Conservation (phyloP, 2,888 invertebrate genomes). For the Bombylius major region DNA sequence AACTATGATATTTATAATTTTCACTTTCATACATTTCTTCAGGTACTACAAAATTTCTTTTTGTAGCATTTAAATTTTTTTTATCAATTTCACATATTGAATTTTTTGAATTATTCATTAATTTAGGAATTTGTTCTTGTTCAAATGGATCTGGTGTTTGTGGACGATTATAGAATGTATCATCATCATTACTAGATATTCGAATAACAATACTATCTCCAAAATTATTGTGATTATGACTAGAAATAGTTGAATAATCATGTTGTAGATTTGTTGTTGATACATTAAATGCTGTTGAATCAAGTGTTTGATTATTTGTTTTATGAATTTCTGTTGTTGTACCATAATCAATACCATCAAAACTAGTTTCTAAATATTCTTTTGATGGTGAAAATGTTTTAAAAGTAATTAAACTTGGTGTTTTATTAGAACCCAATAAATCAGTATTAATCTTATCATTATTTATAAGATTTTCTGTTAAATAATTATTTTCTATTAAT, state of each 20-base stretch:
- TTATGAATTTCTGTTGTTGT: neutral
- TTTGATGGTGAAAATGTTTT: conserved; percentile 18
- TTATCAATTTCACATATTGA: conserved; percentile 12
- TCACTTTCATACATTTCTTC: conserved; percentile 17
- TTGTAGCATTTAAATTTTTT: conserved; percentile 1
- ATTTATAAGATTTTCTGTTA: neutral
- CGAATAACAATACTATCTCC: conserved; percentile 20
- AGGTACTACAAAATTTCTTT: neutral
- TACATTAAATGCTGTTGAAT: conserved; percentile 12
- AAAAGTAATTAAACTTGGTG: conserved; percentile 17
- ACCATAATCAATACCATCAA: conserved; percentile 14
- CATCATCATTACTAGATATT: conserved; percentile 14
- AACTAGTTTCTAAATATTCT: conserved; percentile 20
- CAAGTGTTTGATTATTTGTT: conserved; percentile 7
- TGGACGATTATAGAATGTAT: neutral
- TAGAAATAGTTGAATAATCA: conserved; percentile 12
- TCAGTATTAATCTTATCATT: neutral
- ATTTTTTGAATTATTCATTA: conserved; percentile 6
- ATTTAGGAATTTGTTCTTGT: no score
- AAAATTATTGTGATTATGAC: conserved; percentile 3
- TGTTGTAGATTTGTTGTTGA: conserved; percentile 19
- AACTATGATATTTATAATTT: conserved; percentile 20
- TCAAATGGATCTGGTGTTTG: neutral
- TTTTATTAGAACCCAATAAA: neutral
- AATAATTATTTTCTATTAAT: neutral